These are phyloP conservation scores for Troides oblongomaculatus DNA, from an alignment of 2,888 invertebrate genomes.

Conservation along the genomic window DNA sequence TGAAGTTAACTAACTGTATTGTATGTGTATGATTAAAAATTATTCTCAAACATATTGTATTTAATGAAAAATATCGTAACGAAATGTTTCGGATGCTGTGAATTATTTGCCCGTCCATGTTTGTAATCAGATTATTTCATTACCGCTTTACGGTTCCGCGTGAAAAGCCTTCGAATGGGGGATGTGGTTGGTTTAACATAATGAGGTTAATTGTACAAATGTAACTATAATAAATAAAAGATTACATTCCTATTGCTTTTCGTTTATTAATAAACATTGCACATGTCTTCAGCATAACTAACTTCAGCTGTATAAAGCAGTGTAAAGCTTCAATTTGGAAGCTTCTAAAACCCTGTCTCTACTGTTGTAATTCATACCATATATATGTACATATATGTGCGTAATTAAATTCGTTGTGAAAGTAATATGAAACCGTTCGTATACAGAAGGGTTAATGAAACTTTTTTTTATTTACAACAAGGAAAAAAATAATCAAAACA, in stretches of 20 bases:
- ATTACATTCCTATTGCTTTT: not conserved
- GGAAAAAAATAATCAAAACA: slow-evolving; percentile 25
- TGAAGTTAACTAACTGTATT: too few relatives aligned
- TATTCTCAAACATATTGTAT: too few relatives aligned
- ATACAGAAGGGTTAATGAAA: slow-evolving; percentile 20
- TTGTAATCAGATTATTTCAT: not conserved
- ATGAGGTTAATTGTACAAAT: not conserved
- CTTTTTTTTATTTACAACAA: slow-evolving; percentile 17
- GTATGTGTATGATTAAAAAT: too few relatives aligned
- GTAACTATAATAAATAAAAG: not conserved
- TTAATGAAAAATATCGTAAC: not conserved
- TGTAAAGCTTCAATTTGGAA: not conserved
- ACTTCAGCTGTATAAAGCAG: not conserved
- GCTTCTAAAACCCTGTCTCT: too few relatives aligned
- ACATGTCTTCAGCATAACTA: not conserved
- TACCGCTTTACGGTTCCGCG: not conserved
- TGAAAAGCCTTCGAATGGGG: not conserved
- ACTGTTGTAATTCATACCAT: too few relatives aligned
- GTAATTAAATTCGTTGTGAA: slow-evolving; percentile 6
- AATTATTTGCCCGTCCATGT: not conserved
- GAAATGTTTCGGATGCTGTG: not conserved
- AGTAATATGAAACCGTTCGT: slow-evolving; percentile 6
- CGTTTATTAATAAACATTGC: not conserved
- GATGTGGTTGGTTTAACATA: not conserved
- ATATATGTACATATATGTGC: not conserved